Percentiles rank a stretch among this genome's conserved stretches.
Conservation (phyloP, 2,888 invertebrate species). For the Euzophera pinguis region DNA sequence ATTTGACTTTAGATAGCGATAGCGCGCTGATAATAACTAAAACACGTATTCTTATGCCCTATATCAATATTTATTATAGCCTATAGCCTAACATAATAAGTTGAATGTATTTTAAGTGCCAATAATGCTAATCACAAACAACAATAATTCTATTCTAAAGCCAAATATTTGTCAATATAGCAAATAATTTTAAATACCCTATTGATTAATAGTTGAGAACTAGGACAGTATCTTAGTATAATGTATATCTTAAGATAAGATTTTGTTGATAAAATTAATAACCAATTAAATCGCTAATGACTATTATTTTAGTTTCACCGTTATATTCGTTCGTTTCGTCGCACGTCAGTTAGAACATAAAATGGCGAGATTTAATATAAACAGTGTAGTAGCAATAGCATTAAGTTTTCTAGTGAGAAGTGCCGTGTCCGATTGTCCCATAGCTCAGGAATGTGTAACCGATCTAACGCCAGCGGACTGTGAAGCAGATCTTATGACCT, state of each 20-base stretch:
- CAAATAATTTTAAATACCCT: no score
- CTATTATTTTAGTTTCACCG: conserved; percentile 15
- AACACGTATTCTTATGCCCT: conserved; percentile 32
- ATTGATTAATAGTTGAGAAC: no score
- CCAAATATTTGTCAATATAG: no score
- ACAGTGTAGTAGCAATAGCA: background rate
- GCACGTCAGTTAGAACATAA: background rate
- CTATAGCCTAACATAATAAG: background rate
- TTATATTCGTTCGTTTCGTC: conserved; percentile 1
- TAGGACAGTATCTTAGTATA: background rate
- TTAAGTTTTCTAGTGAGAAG: conserved; percentile 22
- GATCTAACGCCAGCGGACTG: conserved; percentile 52
- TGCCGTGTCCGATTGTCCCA: conserved; percentile 39
- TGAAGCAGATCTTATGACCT: conserved; percentile 28
- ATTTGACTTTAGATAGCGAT: conserved; percentile 75
- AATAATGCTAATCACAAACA: no score
- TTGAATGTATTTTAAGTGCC: background rate
- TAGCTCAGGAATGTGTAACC: conserved; percentile 56
- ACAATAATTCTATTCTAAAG: no score
- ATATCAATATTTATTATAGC: conserved; percentile 3
- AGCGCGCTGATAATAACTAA: conserved; percentile 59
- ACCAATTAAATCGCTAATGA: conserved; percentile 30
- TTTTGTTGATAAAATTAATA: conserved; percentile 41
- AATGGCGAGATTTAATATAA: background rate
- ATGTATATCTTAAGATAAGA: conserved; percentile 36